Evolutionary conservation across 2,888 invertebrate species (phyloP).

Genomic region (Schizotus pectinicornis): DNA sequence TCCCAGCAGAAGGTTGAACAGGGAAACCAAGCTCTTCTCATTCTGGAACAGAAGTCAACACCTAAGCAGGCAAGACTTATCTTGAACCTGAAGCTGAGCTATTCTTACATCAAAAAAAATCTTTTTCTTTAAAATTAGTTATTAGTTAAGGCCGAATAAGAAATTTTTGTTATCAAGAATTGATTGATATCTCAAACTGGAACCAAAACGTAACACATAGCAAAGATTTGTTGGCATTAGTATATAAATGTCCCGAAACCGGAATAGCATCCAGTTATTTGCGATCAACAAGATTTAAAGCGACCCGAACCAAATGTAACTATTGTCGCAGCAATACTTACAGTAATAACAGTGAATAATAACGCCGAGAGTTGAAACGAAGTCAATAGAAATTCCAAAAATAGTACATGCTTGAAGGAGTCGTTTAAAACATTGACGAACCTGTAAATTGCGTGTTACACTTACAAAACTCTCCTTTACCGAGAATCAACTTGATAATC

Average conservation of each 20-base stretch:
- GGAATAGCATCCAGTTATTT: background rate
- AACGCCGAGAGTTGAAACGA: background rate
- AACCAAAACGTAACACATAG: too few species aligned
- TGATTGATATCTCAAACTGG: too few species aligned
- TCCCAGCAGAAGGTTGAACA: background rate
- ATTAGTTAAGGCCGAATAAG: too few species aligned
- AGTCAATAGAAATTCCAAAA: background rate
- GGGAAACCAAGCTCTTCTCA: background rate
- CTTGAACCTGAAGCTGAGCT: background rate
- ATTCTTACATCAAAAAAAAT: too few species aligned
- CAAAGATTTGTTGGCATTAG: too few species aligned
- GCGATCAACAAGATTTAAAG: background rate
- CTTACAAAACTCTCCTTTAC: background rate
- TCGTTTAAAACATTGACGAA: background rate
- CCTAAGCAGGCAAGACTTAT: background rate
- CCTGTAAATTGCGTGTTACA: background rate
- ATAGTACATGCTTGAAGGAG: background rate
- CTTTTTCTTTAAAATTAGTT: too few species aligned
- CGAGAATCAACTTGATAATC: background rate
- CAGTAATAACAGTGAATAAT: background rate
- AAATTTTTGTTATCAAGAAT: background rate
- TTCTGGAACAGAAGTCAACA: background rate
- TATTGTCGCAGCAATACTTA: background rate
- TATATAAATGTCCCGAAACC: too few species aligned
- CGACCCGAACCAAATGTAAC: background rate